These are phyloP conservation scores for Dicrostonyx torquatus DNA, from an alignment of 2,797 vertebrate species.

Conservation along the genomic window DNA sequence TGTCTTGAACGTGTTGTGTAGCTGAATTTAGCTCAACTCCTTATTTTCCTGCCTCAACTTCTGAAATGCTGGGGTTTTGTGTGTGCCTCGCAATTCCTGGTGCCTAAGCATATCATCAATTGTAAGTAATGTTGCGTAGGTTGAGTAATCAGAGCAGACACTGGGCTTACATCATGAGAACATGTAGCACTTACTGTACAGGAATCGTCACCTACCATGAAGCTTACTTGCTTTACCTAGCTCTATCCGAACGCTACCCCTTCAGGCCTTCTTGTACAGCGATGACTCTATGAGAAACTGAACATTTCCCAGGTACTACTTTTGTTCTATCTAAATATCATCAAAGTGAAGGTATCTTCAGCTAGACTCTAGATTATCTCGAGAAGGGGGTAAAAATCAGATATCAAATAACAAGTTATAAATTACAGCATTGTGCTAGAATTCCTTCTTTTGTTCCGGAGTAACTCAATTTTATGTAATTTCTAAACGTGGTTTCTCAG, in stretches of 20 bases:
- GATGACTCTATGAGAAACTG: neutral
- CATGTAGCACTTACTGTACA: rapidly evolving
- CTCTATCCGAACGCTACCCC: rapidly evolving
- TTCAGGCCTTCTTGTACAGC: neutral
- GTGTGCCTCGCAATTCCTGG: neutral
- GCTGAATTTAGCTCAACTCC: neutral
- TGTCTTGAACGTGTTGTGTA: neutral
- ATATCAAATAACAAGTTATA: neutral
- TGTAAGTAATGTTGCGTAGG: neutral
- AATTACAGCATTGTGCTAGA: neutral
- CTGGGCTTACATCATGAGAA: neutral
- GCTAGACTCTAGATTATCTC: rapidly evolving
- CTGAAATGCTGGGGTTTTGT: neutral
- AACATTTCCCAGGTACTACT: neutral
- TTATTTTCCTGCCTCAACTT: neutral
- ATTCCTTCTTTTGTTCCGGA: neutral
- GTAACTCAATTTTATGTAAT: neutral
- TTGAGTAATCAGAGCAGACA: neutral
- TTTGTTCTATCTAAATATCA: neutral
- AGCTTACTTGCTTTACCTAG: neutral
- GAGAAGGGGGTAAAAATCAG: neutral
- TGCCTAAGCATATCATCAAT: neutral
- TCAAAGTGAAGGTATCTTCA: neutral
- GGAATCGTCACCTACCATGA: neutral
- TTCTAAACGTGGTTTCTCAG: neutral